Evolutionary conservation across 1,140 invertebrate species (phyloP).

Genomic region (Solen grandis): DNA sequence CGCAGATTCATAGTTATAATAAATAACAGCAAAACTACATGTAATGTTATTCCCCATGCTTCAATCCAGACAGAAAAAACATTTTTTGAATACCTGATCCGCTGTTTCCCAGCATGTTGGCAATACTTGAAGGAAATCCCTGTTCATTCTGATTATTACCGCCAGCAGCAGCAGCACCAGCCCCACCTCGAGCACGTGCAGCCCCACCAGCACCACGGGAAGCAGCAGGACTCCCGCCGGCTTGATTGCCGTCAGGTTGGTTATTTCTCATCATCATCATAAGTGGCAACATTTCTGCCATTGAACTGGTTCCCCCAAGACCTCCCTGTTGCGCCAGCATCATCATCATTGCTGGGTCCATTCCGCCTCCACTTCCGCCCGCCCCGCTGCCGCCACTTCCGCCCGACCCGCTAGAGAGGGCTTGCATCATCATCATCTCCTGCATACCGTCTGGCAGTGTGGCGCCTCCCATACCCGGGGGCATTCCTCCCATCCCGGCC

Average conservation of each 20-base stretch:
- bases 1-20: too few species aligned
- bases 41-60: not conserved
- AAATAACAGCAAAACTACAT: too few species aligned
- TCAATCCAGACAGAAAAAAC: not conserved
- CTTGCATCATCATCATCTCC: conserved; percentile 15
- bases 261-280: conserved; percentile 28
- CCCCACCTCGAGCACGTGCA: too few species aligned
- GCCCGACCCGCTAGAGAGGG: not conserved
- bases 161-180: not conserved
- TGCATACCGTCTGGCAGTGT: conserved; percentile 22
- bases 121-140: not conserved
- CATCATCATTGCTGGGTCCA: conserved; percentile 9
- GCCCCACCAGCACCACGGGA: not conserved
- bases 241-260: not conserved
- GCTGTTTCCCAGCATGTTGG: not conserved
- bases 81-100: not conserved
- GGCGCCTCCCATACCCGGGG: not conserved
- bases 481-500: not conserved
- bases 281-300: conserved; percentile 11
- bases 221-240: not conserved
- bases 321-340: not conserved
- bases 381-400: not conserved
- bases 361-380: not conserved
- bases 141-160: not conserved
- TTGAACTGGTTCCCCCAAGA: not conserved